Base-by-base conservation (phyloP, 2,888 invertebrate species). In the Brachypterus glaber region DNA sequence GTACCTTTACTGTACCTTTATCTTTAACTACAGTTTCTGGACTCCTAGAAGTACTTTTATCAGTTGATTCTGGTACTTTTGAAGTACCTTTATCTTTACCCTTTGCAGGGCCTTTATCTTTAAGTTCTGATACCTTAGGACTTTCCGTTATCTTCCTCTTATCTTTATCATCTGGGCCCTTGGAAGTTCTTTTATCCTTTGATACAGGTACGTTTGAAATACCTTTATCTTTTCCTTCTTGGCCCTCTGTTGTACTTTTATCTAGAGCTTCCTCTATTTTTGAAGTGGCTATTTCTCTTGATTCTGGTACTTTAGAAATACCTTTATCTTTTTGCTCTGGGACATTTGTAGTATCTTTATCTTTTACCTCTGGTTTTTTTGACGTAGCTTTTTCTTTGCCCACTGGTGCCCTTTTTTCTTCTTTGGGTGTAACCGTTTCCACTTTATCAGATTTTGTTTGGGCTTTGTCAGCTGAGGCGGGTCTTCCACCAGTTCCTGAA, bases 381-480 rank as follows among this genome's bases (percentile, higher is more conserved):
- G 41, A 18, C 14, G 42, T 36, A 25, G 39, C 44, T 18, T 40
- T 44, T 14, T 39, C 33, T 29, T 44, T 42, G 24, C 37, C 42
- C 4, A 30, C 21, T 13, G 44, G 41, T 18, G 26, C 43, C 9
- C 35, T 11, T 8, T 21, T 25, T 24, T 29, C 36, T 26, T 39
- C 41, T 12, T 36, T 41, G 2, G 12, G 15, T 2, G 15, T 4
- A 4, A 24, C 21, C 7, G 17, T 24, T 12, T 39, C 34, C 5
- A 33, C 15, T n/a, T n/a, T n/a, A n/a, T n/a, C n/a, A n/a, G n/a
- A n/a, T n/a, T n/a, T n/a, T n/a, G n/a, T n/a, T n/a, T n/a, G n/a
- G n/a, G n/a, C n/a, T n/a, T n/a, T n/a, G n/a, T n/a, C n/a, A n/a
- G n/a, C n/a, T n/a, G n/a, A n/a, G n/a, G n/a, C n/a, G n/a, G n/a